Base-by-base conservation (phyloP, 2,797 vertebrate species). In the Lindbergichthys nudifrons region DNA sequence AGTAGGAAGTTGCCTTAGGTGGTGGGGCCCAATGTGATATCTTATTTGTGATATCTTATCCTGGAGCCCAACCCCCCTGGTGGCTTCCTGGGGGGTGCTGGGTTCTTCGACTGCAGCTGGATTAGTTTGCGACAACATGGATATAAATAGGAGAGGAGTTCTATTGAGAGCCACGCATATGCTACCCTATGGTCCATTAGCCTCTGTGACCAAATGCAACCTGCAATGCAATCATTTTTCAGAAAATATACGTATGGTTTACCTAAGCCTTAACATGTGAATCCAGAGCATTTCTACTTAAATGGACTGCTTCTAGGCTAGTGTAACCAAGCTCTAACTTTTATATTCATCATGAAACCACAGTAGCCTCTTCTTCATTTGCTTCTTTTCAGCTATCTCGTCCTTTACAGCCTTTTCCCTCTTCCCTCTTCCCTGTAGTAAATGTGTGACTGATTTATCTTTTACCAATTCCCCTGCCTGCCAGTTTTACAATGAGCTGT, bases 321-420 rank as follows among this genome's bases (percentile, higher is more conserved):
- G 10, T 53, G 10, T 41, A 19, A 42, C 16, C 18, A 30, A 52
- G 48, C 30, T 6, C 21, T 1, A 8, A 47, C 36, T 50, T 45
- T 32, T 15, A 62, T 41, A 41, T 18, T 62, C n/a, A n/a, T 60
- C 3, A 12, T 39, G 32, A 59, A 64, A 45, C 0, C 12, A 19
- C 41, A 45, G 52, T 19, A 43, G 18, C 51, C 12, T 54, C 39
- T 3, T 60, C 46, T n/a, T 53, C 16, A 26, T 58, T 0, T 68
- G 15, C 26, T n/a, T 63, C 51, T 41, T 65, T 23, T 71, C 19
- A n/a, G 60, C 64, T 54, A 30, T 12, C 46, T 53, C 36, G 18
- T 66, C 54, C 30, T 18, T 41, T 32, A 30, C 50, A 59, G 43
- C 11, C 26, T 30, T 30, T 18, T 10, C 16, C 23, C n/a, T 47